phyloP scores from a whole-genome alignment of 2,888 invertebrate genomes.

The Metopia argyrocephala region DNA sequence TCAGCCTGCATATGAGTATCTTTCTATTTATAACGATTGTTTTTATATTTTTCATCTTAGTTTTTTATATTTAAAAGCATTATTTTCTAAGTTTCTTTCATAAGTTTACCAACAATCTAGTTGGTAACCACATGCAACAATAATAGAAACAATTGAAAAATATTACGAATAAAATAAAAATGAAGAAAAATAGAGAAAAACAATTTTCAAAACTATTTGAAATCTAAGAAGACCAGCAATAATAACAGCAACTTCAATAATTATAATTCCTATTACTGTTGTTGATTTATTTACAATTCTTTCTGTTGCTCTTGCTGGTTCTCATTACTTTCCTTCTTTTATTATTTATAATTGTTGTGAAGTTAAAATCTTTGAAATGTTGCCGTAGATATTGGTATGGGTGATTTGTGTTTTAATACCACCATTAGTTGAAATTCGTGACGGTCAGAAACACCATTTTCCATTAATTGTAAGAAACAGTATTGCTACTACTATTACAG shows the following conservation, averaged over 20 bases:
- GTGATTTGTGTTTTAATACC: slow-evolving; percentile 10
- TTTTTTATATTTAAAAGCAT: too few species aligned
- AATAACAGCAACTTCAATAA: background rate
- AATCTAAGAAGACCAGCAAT: background rate
- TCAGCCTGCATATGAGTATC: too few species aligned
- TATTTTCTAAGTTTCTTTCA: too few species aligned
- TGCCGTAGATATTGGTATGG: too few species aligned
- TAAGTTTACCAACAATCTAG: too few species aligned
- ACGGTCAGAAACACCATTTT: slow-evolving; percentile 13
- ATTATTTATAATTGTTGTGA: background rate
- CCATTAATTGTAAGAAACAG: slow-evolving; percentile 14
- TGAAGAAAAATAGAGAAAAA: background rate
- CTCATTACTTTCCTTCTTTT: too few species aligned
- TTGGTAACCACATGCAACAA: too few species aligned
- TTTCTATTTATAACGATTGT: too few species aligned
- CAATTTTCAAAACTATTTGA: background rate
- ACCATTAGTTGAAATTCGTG: background rate
- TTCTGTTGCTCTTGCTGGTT: too few species aligned
- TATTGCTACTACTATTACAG: background rate
- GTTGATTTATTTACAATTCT: background rate
- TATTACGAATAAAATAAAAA: too few species aligned
- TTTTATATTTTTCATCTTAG: too few species aligned
- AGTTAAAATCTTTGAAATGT: background rate
- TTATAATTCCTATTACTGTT: slow-evolving; percentile 20
- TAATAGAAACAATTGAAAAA: too few species aligned